Evolutionary conservation across 1,140 invertebrate genomes (phyloP).

Genomic region (Pararge aegeria): DNA sequence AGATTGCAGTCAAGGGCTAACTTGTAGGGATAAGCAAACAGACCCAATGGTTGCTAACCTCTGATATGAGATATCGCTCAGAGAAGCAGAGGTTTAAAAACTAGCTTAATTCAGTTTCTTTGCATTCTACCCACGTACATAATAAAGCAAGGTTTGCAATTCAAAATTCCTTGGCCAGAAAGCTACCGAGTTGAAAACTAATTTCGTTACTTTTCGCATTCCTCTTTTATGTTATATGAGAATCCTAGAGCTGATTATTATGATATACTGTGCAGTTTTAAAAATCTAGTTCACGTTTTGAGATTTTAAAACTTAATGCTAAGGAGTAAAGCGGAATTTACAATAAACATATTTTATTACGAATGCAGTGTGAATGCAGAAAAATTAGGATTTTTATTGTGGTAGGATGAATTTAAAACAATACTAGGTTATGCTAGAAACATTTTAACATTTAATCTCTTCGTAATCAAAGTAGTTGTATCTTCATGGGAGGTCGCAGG

Average conservation of each 20-base stretch:
- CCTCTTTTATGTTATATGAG: background rate
- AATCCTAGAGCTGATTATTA: background rate
- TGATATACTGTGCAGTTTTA: background rate
- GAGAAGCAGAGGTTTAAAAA: too few relatives aligned
- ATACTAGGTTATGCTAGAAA: too few relatives aligned
- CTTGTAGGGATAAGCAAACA: too few relatives aligned
- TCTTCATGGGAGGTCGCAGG: too few relatives aligned
- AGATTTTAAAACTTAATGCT: background rate
- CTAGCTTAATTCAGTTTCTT: background rate
- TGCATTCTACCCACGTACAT: background rate
- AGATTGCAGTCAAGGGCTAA: too few relatives aligned
- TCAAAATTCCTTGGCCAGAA: background rate
- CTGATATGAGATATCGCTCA: too few relatives aligned
- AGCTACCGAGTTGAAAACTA: background rate
- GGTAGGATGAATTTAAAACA: too few relatives aligned
- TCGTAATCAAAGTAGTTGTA: too few relatives aligned
- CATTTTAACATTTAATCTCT: too few relatives aligned
- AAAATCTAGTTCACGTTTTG: background rate
- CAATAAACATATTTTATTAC: background rate
- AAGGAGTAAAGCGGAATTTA: background rate
- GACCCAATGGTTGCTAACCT: too few relatives aligned
- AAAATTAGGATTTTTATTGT: too few relatives aligned
- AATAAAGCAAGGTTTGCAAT: background rate
- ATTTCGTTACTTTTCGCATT: background rate
- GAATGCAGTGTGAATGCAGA: too few relatives aligned